Evolutionary conservation across 2,888 invertebrate species (phyloP), one percentile per base, ranked within the genome.

Genomic region (Caprella mutica): DNA sequence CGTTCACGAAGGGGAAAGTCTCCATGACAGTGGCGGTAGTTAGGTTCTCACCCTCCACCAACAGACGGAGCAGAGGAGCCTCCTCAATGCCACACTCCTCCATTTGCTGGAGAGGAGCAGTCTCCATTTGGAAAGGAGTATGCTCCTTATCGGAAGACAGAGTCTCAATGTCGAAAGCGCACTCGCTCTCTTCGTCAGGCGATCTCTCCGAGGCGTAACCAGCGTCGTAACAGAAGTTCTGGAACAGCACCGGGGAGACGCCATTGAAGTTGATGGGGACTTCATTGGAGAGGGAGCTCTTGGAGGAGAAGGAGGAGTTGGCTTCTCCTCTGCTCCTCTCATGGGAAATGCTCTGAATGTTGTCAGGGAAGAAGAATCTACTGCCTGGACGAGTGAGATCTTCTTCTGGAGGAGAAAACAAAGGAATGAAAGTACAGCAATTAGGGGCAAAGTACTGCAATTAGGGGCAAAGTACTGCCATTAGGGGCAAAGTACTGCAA

Each of bases 171-270:
- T 51, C 51, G 24, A 48, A 48, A 23, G 23, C 23, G 12, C 53
- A 57, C 5, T 52, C 55, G 4, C 52, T 35, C 8, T 61, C 58
- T 30, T 58, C 61, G 27, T 61, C 61, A 8, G 61, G 61, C 3
- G 61, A 61, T 30, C 58, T 51, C 55, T 61, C 61, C 5, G 61
- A 61, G 35, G 57, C 55, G 44, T 61, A 61, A 33, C 61, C 61
- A 8, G 61, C 55, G 43, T 61, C 61, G 33, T 57, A 61, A 21
- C 58, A 40, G 30, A 43, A 52, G 26, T 56, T 52, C 14, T 53
- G 56, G 2, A 42, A 42, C 19, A 14, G 33, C 33, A n/a, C n/a
- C n/a, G n/a, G n/a, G n/a, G n/a, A n/a, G n/a, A n/a, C n/a, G n/a
- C n/a, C n/a, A n/a, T n/a, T n/a, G n/a, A 19, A 14, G 2, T n/a